A percentile compares a stretch with the other conserved stretches of the same genome.
phyloP scores from a whole-genome alignment of 2,797 vertebrate genomes.

The Pseudocheirus occidentalis region DNA sequence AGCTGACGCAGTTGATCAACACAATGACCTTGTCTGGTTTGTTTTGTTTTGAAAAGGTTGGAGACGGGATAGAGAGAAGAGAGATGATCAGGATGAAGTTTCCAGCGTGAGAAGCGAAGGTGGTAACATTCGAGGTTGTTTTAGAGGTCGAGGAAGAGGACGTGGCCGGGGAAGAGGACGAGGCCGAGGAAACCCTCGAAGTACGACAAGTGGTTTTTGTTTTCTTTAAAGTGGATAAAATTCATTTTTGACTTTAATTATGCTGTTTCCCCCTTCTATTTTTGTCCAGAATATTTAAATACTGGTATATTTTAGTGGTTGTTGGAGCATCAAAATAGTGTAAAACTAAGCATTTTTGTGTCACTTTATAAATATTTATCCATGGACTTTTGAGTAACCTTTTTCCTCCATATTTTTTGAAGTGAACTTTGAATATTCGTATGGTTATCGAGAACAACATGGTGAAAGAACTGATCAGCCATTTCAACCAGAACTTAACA shows the following conservation, averaged over 20 bases:
- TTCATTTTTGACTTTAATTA: neutral
- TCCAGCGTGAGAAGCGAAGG: conserved; percentile 89
- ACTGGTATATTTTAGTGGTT: conserved; percentile 17
- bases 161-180: conserved; percentile 93
- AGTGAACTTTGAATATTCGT: conserved; percentile 92
- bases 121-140: conserved; percentile 84
- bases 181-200: conserved; percentile 87
- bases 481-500: conserved; percentile 85
- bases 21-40: neutral
- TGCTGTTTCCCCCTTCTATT: too few relatives aligned
- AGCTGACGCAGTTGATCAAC: neutral
- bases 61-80: conserved; percentile 88
- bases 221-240: neutral
- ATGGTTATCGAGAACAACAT: conserved; percentile 87
- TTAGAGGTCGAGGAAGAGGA: conserved; percentile 90
- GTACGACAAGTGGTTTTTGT: conserved; percentile 75
- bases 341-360: conserved; percentile 42
- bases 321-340: neutral
- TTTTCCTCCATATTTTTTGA: conserved; percentile 53
- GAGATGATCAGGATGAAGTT: conserved; percentile 89
- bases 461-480: conserved; percentile 83
- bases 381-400: conserved; percentile 55
- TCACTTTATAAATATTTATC: conserved; percentile 38
- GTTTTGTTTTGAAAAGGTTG: conserved; percentile 86
- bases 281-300: neutral